phyloP scores from a whole-genome alignment of 1,140 invertebrate genomes.

The Hermetia illucens region DNA sequence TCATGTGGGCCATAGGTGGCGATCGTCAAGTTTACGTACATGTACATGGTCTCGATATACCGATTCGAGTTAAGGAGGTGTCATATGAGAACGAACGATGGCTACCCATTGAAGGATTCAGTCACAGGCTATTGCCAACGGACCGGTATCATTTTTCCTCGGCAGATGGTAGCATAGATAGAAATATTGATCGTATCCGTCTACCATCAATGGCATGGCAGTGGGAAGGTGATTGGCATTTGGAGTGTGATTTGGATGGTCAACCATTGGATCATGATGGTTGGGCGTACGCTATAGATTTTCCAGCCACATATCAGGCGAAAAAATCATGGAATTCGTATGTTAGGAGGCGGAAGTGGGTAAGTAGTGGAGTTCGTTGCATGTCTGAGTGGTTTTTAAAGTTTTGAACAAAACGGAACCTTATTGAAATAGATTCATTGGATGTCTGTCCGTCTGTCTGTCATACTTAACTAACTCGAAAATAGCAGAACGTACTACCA shows the following conservation, averaged over 20 bases:
- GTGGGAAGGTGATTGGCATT: conserved; percentile 86
- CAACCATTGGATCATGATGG: conserved; percentile 78
- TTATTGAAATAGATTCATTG: too few relatives aligned
- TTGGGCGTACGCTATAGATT: conserved; percentile 90
- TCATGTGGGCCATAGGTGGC: conserved; percentile 81
- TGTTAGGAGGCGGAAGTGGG: conserved; percentile 80
- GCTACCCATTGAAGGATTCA: conserved; percentile 81
- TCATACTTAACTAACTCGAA: too few relatives aligned
- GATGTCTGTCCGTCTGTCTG: too few relatives aligned
- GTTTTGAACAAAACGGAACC: too few relatives aligned
- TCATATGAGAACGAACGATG: conserved; percentile 89
- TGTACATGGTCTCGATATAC: conserved; percentile 75
- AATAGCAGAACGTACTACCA: too few relatives aligned
- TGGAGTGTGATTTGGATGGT: conserved; percentile 75
- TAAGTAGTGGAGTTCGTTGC: too few relatives aligned
- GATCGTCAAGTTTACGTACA: conserved; percentile 85
- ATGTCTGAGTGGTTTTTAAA: too few relatives aligned
- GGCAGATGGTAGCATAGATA: conserved; percentile 62
- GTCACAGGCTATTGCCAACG: conserved; percentile 63
- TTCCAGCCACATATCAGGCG: conserved; percentile 67
- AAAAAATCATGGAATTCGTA: conserved; percentile 83
- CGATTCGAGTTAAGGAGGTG: conserved; percentile 77
- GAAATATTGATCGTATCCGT: conserved; percentile 63
- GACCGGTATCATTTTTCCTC: conserved; percentile 75
- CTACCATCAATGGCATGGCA: conserved; percentile 85